Conservation (phyloP, 1,140 invertebrate species). For the Nasonia giraulti region DNA sequence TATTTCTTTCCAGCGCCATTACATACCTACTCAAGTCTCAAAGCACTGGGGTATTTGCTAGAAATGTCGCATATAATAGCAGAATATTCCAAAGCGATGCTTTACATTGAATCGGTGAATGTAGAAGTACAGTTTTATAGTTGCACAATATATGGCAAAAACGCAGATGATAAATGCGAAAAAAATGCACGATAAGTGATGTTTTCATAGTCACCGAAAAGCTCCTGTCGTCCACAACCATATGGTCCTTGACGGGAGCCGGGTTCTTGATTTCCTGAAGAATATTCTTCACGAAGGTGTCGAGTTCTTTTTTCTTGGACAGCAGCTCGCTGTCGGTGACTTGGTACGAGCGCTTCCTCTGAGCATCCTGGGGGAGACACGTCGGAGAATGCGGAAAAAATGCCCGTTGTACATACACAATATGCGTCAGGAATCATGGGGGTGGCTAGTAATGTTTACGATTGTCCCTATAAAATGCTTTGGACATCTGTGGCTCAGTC, state of each 20-base stretch:
- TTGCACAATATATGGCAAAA: not conserved
- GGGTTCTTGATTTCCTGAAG: conserved; percentile 78
- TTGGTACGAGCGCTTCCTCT: conserved; percentile 68
- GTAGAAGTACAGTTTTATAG: too few relatives aligned
- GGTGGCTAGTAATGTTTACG: conserved; percentile 24
- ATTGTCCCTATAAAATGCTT: conserved; percentile 29
- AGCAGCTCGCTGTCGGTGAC: conserved; percentile 1
- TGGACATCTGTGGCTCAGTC: not conserved
- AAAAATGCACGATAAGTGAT: not conserved
- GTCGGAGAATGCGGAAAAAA: conserved; percentile 44
- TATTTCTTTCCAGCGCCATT: too few relatives aligned
- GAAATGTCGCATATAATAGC: too few relatives aligned
- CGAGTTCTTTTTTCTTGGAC: conserved; percentile 80
- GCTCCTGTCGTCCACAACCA: conserved; percentile 68
- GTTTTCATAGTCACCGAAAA: conserved; percentile 75
- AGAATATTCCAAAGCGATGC: too few relatives aligned
- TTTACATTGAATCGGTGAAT: too few relatives aligned
- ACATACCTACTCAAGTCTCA: too few relatives aligned
- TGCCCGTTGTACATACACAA: conserved; percentile 36
- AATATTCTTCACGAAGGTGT: conserved; percentile 84
- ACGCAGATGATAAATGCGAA: not conserved
- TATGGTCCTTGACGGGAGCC: conserved; percentile 74
- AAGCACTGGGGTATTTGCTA: too few relatives aligned
- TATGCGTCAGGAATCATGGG: not conserved
- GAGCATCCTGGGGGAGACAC: conserved; percentile 60